Conservation (phyloP, 2,113 vertebrate genomes). For the Brevimyrus niger region DNA sequence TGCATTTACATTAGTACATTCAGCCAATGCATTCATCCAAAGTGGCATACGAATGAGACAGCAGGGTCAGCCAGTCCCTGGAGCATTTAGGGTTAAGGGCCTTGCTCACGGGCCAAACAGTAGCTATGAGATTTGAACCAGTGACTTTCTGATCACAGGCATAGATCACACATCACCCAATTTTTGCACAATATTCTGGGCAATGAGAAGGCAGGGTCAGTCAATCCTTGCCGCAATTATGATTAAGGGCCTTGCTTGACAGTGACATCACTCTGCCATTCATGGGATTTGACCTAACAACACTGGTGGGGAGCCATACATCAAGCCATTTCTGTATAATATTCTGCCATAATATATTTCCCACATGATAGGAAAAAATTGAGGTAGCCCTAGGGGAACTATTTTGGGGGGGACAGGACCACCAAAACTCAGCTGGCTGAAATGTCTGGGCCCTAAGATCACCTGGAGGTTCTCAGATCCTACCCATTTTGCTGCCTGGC, state of each 20-base stretch:
- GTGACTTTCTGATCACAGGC: background rate
- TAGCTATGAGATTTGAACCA: background rate
- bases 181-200: background rate
- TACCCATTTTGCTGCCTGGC: background rate
- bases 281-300: background rate
- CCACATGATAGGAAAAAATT: background rate
- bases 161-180: background rate
- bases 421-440: background rate
- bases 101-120: background rate
- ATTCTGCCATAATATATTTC: background rate
- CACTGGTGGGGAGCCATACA: background rate
- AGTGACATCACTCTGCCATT: background rate
- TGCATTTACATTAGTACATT: background rate
- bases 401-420: background rate
- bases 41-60: background rate
- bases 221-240: background rate
- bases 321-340: background rate
- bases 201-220: background rate
- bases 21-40: background rate
- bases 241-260: background rate
- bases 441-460: background rate
- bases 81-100: background rate
- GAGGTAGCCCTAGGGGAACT: background rate
- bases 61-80: background rate
- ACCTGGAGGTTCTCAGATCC: background rate